These are phyloP conservation scores for Plectrocnemia conspersa DNA, from an alignment of 1,140 invertebrate species.

Conservation along the genomic window DNA sequence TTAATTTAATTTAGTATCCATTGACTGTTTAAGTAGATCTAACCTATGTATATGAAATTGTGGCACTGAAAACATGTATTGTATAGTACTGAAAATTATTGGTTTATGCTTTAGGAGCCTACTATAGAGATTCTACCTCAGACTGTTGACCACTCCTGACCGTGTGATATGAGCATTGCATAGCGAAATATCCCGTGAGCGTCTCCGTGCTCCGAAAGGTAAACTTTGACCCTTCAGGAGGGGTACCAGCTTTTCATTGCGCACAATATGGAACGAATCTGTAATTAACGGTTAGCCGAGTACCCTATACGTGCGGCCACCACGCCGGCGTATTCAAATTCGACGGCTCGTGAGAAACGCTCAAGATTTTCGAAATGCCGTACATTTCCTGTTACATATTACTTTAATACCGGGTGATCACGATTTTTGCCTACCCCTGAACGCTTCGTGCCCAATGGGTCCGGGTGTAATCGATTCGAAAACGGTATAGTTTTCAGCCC, in stretches of 20 bases:
- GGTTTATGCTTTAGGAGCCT: no score
- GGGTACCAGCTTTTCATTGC: constrained; percentile 27
- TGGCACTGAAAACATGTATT: no score
- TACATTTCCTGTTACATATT: constrained; percentile 24
- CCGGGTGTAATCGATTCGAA: constrained; percentile 11
- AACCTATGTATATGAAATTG: no score
- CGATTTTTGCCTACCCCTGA: constrained; percentile 12
- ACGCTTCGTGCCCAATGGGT: neutral
- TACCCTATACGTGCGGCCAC: constrained; percentile 27
- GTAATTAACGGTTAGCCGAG: constrained; percentile 33
- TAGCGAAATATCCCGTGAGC: constrained; percentile 9
- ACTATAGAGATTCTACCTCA: no score
- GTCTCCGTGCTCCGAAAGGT: constrained; percentile 28
- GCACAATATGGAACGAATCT: constrained; percentile 36
- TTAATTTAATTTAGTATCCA: no score
- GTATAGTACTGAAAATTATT: no score
- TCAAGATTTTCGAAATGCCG: constrained; percentile 21
- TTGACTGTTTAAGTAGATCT: no score
- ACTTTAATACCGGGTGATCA: constrained; percentile 14
- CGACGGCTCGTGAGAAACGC: constrained; percentile 33
- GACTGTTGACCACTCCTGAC: no score
- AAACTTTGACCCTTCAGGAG: constrained; percentile 29
- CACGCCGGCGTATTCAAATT: constrained; percentile 31
- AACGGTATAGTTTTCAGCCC: neutral
- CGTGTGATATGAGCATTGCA: no score